A percentile compares a stretch with the other conserved stretches of the same genome.
phyloP scores from a whole-genome alignment of 2,888 invertebrate genomes.

The Ormyrus thymus region DNA sequence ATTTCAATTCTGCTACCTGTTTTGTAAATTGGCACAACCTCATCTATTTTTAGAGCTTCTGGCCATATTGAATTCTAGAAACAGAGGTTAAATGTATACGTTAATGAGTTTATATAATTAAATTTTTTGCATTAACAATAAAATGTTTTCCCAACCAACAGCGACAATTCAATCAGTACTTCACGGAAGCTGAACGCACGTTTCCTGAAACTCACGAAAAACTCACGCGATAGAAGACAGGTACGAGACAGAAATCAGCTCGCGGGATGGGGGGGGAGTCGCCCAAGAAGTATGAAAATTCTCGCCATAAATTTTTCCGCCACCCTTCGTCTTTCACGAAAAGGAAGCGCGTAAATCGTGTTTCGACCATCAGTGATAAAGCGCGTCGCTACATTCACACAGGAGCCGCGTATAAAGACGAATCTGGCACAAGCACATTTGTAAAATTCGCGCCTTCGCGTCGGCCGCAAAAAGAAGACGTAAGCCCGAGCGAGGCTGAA shows the following conservation, averaged over 20 bases:
- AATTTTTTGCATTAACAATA: no score
- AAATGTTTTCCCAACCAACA: no score
- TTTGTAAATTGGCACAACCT: no score
- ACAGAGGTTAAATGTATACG: no score
- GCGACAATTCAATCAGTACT: no score
- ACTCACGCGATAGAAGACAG: not conserved
- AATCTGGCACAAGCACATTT: slow-evolving; percentile 27
- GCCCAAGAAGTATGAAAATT: slow-evolving; percentile 30
- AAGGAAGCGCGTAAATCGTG: slow-evolving; percentile 24
- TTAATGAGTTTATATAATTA: no score
- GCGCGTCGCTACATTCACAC: not conserved
- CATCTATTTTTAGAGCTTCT: no score
- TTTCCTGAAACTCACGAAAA: no score
- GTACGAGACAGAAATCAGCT: not conserved
- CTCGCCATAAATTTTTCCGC: slow-evolving; percentile 26
- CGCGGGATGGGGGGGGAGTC: not conserved
- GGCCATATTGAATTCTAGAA: no score
- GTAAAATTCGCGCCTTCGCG: slow-evolving; percentile 25
- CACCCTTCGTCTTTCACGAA: not conserved
- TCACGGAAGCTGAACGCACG: no score
- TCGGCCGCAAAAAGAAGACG: not conserved
- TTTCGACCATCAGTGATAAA: slow-evolving; percentile 42
- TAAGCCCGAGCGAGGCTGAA: not conserved
- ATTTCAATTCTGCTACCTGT: no score
- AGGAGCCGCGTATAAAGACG: not conserved